These are phyloP conservation scores for Hypomecis punctinalis DNA, from an alignment of 2,888 invertebrate genomes.

Conservation along the genomic window DNA sequence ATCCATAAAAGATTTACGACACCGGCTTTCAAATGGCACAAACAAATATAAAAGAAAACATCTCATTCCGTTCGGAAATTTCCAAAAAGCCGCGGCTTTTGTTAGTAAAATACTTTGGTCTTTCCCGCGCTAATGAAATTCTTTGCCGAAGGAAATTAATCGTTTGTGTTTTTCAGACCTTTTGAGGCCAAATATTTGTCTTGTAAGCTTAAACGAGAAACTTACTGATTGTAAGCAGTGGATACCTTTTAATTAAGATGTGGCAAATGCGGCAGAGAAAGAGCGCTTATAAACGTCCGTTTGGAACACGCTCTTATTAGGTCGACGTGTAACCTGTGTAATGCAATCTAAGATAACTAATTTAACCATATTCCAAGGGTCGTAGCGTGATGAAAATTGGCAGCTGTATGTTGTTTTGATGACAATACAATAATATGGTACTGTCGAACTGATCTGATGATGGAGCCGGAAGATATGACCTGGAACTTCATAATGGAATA, in stretches of 20 bases:
- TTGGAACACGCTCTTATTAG: too few relatives aligned
- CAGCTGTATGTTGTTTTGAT: too few relatives aligned
- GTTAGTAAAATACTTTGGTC: constrained; percentile 42
- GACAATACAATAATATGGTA: too few relatives aligned
- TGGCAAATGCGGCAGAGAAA: neutral
- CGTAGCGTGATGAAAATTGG: too few relatives aligned
- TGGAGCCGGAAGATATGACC: too few relatives aligned
- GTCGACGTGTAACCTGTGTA: too few relatives aligned
- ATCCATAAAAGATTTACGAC: constrained; percentile 28
- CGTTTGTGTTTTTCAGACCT: constrained; percentile 33
- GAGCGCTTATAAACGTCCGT: neutral
- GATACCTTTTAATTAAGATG: constrained; percentile 11
- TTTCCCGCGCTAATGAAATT: constrained; percentile 51
- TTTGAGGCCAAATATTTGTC: constrained; percentile 26
- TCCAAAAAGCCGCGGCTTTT: constrained; percentile 34
- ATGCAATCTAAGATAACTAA: too few relatives aligned
- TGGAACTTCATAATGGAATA: too few relatives aligned
- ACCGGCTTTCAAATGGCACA: constrained; percentile 14
- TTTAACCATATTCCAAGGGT: too few relatives aligned
- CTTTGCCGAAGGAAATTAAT: constrained; percentile 52
- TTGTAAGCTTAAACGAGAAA: constrained; percentile 5
- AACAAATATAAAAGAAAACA: constrained; percentile 34
- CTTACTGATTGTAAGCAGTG: constrained; percentile 7
- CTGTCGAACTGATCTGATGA: too few relatives aligned
- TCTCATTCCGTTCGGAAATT: constrained; percentile 33